Evolutionary conservation across 35 echinoderm and acorn worm species (phyloP), one percentile per base, ranked within the genome.

Genomic region (Heliocidaris tuberculata): DNA sequence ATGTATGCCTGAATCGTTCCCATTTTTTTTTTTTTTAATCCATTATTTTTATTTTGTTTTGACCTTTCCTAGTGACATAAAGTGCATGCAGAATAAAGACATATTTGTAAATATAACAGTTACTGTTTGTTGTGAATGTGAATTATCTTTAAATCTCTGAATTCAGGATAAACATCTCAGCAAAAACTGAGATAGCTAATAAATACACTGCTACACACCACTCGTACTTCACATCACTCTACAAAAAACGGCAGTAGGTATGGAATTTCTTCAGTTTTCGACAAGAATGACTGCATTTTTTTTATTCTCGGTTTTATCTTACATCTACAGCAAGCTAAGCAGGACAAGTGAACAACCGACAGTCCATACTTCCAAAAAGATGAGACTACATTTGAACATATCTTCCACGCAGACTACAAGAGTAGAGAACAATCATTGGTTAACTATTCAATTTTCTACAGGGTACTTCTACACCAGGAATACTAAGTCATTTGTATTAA

Each of bases 201-300:
- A 78, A 78, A 70, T n/a, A n/a, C 7, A 78, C 8, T 21, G 5
- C 65, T 5, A 4, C 27, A n/a, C 21, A 21, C n/a, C 15, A 78
- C 65, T 78, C 21, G 65, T 27, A 78, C 65, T 5, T 21, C 27
- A n/a, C 21, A 21, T n/a, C 15, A 78, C 65, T 78, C 21, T 27
- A 78, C 65, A 78, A 78, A n/a, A n/a, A 78, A 78, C 21, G 27
- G 8, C 65, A n/a, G 6, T 52, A 13, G 65, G 65, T 7, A 78
- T n/a, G 27, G 19, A 27, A n/a, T 78, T n/a, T 78, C 35, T 78
- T 78, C 65, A 24, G 17, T 49, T 93, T 49, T 93, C 56, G 91
- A 93, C 91, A 93, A 93, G 91, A 93, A 93, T 93, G 91, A 93
- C 91, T 93, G 91, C 91, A 93, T 49, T 93, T 93, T 89, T 92